Evolutionary conservation across 2,113 vertebrate genomes (phyloP).

Genomic region (Nothoprocta pentlandii): DNA sequence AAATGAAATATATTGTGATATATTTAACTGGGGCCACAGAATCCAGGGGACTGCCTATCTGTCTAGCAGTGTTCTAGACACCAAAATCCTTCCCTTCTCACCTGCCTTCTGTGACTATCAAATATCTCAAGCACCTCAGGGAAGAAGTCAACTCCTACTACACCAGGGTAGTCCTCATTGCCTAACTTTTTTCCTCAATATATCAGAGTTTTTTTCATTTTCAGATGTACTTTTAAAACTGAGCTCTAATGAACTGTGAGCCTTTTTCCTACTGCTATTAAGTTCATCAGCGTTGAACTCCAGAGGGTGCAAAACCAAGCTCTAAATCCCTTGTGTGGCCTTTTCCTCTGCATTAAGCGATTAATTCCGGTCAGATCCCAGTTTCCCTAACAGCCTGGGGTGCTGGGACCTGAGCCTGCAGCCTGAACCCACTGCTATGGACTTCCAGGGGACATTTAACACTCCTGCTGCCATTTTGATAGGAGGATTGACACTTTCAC

Average conservation of each 20-base stretch:
- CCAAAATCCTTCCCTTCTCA: not conserved
- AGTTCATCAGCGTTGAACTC: not conserved
- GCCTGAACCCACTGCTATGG: not conserved
- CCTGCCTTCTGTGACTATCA: no score
- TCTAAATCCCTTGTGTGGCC: not conserved
- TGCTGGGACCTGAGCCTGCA: not conserved
- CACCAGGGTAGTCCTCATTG: not conserved
- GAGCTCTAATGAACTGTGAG: not conserved
- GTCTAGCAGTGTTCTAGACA: not conserved
- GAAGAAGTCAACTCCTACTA: not conserved
- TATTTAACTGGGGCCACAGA: not conserved
- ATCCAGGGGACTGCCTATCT: not conserved
- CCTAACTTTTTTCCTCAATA: not conserved
- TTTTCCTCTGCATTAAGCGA: not conserved
- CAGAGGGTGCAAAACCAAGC: not conserved
- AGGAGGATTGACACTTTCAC: slow-evolving; percentile 42
- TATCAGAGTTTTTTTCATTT: not conserved
- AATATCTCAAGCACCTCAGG: not conserved
- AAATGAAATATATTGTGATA: not conserved
- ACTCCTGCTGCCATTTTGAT: slow-evolving; percentile 1
- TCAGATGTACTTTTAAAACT: not conserved
- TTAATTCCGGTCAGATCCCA: slow-evolving; percentile 9
- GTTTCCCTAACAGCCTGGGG: not conserved
- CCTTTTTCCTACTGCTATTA: not conserved
- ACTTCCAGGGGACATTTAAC: slow-evolving; percentile 18